Evolutionary conservation across 2,888 invertebrate species (phyloP), one percentile per base, ranked within the genome.

Genomic region (Phaedon cochleariae): DNA sequence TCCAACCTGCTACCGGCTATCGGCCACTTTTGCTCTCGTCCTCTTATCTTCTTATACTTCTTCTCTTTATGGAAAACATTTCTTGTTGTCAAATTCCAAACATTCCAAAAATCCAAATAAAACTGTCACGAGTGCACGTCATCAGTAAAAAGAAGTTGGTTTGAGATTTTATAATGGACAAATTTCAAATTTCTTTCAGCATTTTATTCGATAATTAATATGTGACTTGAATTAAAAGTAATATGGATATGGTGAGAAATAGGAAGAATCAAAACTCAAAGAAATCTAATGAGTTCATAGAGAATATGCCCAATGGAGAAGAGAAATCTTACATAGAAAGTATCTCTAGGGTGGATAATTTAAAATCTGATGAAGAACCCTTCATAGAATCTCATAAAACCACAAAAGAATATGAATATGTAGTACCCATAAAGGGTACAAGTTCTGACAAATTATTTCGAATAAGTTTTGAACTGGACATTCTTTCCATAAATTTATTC

Each of bases 401-500:
- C 15, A 15, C 1, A 41, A 41, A 4, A 15, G 41, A 41, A 41
- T 15, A 41, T 12, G 41, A 41, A n/a, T 15, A 41, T 41, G 41
- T 1, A 2, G 41, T 2, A 2, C 12, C 3, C 6, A n/a, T 6
- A n/a, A 41, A 15, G 15, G 3, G 15, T 12, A 6, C n/a, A 41
- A n/a, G 15, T 41, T 41, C 41, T 2, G 15, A 10, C 4, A 72
- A 70, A 51, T 67, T 74, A 69, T 85, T 89, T 73, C 83, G 85
- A 74, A 84, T 91, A 64, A 88, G 86, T 73, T 84, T 95, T 64
- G 89, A 91, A 81, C 84, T 95, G 66, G 95, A 95, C 84, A 77
- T 94, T 59, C 86, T 95, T 64, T 93, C 93, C 60, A 73, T 91
- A 67, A 74, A 86, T 51, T 84, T 97, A 62, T 90, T 96, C 80